Conservation (phyloP, 2,113 vertebrate genomes). For the Upupa epops region DNA sequence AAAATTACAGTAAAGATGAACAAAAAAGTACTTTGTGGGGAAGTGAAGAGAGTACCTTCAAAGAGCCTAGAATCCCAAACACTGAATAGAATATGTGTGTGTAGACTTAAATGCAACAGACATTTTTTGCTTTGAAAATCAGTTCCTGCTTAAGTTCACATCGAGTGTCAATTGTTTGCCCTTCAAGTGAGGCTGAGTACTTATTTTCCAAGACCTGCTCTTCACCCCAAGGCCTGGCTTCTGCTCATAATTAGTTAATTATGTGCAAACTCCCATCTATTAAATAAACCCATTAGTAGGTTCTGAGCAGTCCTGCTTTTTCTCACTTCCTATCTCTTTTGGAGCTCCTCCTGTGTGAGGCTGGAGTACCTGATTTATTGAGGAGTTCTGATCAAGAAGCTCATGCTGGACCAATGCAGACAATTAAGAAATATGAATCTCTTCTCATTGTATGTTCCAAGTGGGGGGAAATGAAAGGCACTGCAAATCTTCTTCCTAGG, state of each 20-base stretch:
- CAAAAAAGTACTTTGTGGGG: constrained; percentile 60
- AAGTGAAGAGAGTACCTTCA: constrained; percentile 61
- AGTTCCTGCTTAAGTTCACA: constrained; percentile 45
- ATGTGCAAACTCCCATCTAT: not conserved
- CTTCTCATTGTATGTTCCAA: not conserved
- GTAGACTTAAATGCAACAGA: constrained; percentile 33
- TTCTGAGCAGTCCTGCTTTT: not conserved
- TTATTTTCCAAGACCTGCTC: constrained; percentile 1
- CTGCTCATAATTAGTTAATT: not conserved
- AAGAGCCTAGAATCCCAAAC: constrained; percentile 53
- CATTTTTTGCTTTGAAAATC: constrained; percentile 41
- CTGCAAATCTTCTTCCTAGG: not conserved
- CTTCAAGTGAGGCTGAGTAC: not conserved
- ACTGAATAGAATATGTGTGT: constrained; percentile 26
- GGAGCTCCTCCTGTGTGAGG: not conserved
- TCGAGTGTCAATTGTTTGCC: constrained; percentile 39
- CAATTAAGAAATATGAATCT: not conserved
- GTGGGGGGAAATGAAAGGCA: not conserved
- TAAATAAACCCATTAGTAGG: not conserved
- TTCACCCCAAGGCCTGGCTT: not conserved
- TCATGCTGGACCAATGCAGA: not conserved
- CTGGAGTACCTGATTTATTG: not conserved
- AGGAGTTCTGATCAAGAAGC: constrained; percentile 1
- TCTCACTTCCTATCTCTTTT: not conserved
- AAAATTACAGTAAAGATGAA: constrained; percentile 58